Evolutionary conservation across 2,888 invertebrate species (phyloP).

Genomic region (Meteorus cinctellus): DNA sequence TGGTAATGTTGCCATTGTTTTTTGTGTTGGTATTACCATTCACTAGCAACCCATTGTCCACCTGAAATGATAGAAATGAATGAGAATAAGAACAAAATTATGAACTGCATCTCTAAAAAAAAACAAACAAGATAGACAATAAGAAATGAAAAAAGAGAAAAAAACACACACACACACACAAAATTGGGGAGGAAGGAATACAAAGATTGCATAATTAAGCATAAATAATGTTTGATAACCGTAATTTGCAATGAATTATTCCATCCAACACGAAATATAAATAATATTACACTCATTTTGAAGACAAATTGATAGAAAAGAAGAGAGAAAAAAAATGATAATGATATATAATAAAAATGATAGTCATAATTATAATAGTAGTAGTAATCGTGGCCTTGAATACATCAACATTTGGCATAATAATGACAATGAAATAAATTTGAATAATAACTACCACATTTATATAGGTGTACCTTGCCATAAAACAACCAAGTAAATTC

Average conservation of each 20-base stretch:
- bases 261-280: neutral
- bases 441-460: constrained; percentile 27
- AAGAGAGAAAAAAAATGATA: neutral
- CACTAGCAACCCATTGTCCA: constrained; percentile 57
- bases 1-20: constrained; percentile 56
- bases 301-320: neutral
- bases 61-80: constrained; percentile 67
- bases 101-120: neutral
- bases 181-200: neutral
- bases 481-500: constrained; percentile 37
- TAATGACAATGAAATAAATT: constrained; percentile 29
- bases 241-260: neutral
- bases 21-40: constrained; percentile 60
- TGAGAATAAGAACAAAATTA: neutral
- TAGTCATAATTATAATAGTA: neutral
- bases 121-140: neutral
- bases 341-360: neutral
- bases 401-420: constrained; percentile 23
- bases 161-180: no score
- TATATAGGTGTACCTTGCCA: constrained; percentile 6
- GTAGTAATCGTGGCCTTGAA: constrained; percentile 22
- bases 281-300: neutral
- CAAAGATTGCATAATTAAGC: neutral
- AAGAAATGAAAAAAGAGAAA: neutral
- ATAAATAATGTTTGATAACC: neutral